Conservation (phyloP, 2,113 vertebrate species). For the Thryonomys swinderianus region DNA sequence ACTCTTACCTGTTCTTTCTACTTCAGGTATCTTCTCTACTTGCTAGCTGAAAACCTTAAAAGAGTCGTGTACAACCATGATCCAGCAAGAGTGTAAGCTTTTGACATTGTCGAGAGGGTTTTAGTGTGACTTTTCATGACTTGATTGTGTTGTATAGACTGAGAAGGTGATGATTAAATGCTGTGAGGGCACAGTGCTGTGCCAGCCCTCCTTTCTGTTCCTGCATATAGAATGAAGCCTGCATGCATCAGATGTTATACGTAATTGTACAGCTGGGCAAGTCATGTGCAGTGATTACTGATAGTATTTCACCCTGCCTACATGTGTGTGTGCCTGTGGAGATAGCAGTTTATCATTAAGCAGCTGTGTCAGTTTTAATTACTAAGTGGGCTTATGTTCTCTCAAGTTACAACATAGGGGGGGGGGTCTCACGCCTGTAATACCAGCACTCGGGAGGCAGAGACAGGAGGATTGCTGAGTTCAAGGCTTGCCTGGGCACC, state of each 20-base stretch:
- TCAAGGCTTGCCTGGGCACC: too few relatives aligned
- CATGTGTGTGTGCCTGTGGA: neutral
- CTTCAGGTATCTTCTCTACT: neutral
- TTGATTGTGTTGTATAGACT: neutral
- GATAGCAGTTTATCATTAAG: neutral
- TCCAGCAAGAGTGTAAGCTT: neutral
- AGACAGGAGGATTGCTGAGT: too few relatives aligned
- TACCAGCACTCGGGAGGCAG: too few relatives aligned
- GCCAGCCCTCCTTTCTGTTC: neutral
- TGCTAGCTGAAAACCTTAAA: neutral
- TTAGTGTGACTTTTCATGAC: neutral
- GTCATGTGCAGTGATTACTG: neutral
- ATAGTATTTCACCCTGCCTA: neutral
- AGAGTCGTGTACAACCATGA: neutral
- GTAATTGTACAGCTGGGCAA: neutral
- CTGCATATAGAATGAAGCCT: neutral
- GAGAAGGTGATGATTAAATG: neutral
- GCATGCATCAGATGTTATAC: too few relatives aligned
- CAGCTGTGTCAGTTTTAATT: neutral
- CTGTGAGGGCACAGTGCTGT: neutral
- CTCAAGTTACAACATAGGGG: neutral
- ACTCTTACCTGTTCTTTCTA: neutral
- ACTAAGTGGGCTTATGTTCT: neutral
- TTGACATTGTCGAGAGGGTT: neutral
- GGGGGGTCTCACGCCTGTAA: too few relatives aligned